Evolutionary conservation across 1,140 invertebrate species (phyloP).

Genomic region (Thaumatotibia leucotreta): DNA sequence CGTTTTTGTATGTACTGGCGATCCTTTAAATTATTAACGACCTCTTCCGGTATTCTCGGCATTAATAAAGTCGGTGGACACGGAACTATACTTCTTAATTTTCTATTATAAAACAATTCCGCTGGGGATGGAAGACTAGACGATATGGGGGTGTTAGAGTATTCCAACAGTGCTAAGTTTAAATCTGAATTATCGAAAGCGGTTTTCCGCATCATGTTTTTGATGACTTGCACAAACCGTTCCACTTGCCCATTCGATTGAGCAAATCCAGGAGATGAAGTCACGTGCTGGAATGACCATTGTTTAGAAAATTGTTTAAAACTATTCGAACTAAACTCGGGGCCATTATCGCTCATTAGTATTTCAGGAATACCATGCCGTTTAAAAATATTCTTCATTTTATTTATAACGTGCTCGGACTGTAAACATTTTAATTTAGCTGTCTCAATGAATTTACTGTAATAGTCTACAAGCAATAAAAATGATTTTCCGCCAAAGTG

Average conservation of each 20-base stretch:
- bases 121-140: conserved; percentile 16
- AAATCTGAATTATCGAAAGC: conserved; percentile 24
- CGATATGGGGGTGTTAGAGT: conserved; percentile 33
- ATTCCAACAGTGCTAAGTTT: conserved; percentile 34
- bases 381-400: conserved; percentile 48
- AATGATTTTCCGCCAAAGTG: conserved; percentile 40
- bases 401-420: conserved; percentile 22
- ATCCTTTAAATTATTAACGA: background rate
- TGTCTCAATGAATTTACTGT: conserved; percentile 47
- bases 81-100: conserved; percentile 19
- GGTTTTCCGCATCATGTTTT: conserved; percentile 41
- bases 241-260: conserved; percentile 68
- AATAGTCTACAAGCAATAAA: conserved; percentile 52
- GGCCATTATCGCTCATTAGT: conserved; percentile 64
- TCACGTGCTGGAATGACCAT: conserved; percentile 54
- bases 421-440: conserved; percentile 16
- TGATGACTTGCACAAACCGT: conserved; percentile 33
- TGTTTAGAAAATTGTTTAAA: conserved; percentile 55
- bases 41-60: conserved; percentile 11
- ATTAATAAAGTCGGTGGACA: background rate
- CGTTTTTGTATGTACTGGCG: conserved; percentile 13
- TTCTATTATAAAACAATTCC: conserved; percentile 22
- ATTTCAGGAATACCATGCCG: conserved; percentile 53
- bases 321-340: conserved; percentile 56
- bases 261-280: conserved; percentile 52